Conservation (phyloP, 2,797 vertebrate genomes). For the Crocodylus rhombifer region DNA sequence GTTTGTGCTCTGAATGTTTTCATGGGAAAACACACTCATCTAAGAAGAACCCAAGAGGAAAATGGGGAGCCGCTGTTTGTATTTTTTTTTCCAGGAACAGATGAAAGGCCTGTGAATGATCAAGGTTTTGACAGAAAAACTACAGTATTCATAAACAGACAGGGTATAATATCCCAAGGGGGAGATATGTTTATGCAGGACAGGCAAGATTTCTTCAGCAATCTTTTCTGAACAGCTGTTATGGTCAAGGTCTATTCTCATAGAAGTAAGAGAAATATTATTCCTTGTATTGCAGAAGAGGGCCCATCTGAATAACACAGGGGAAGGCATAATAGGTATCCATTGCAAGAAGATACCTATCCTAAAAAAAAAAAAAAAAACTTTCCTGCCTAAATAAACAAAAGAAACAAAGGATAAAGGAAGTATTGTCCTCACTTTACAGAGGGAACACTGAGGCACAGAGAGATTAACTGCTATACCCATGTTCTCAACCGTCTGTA, state of each 20-base stretch:
- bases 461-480: background rate
- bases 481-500: background rate
- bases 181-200: accelerated
- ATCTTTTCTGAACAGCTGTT: background rate
- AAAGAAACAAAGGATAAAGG: accelerated
- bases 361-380: no score
- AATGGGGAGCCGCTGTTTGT: background rate
- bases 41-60: constrained; percentile 6
- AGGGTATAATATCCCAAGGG: background rate
- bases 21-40: background rate
- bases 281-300: background rate
- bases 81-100: no score
- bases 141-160: background rate
- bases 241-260: background rate
- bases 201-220: background rate
- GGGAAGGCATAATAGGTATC: accelerated
- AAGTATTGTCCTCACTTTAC: background rate
- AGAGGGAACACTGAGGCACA: background rate
- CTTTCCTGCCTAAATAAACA: background rate
- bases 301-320: no score
- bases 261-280: background rate
- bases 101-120: background rate
- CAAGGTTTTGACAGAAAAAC: background rate
- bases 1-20: background rate
- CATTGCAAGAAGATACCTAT: background rate